Percentiles rank a stretch among this genome's conserved stretches.
phyloP scores from a whole-genome alignment of 2,888 invertebrate genomes.

The Cephus spinipes region DNA sequence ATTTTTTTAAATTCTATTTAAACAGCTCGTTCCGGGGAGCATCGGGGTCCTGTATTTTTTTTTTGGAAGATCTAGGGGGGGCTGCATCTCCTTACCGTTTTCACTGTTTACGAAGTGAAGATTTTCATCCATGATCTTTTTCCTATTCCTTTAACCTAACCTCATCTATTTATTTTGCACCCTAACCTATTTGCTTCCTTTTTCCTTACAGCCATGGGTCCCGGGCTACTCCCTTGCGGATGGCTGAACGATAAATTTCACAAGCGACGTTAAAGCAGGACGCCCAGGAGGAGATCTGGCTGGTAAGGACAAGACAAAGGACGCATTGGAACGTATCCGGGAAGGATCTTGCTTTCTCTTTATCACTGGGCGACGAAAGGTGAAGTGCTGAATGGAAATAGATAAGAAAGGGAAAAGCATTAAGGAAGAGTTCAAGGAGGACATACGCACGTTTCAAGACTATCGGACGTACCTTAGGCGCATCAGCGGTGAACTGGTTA shows the following conservation, averaged over 20 bases:
- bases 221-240: neutral
- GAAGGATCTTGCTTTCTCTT: neutral
- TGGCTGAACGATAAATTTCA: neutral
- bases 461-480: neutral
- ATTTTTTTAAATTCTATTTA: neutral
- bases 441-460: neutral
- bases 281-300: neutral
- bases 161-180: neutral
- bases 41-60: neutral
- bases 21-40: neutral
- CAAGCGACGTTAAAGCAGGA: neutral
- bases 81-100: neutral
- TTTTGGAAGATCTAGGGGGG: neutral
- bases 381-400: neutral
- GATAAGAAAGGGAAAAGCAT: neutral
- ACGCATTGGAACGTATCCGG: neutral
- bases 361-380: neutral
- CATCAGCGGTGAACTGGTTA: neutral
- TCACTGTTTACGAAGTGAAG: neutral
- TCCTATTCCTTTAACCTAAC: neutral
- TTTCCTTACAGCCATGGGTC: neutral
- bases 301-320: neutral
- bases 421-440: neutral
- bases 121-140: neutral
- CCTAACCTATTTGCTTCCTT: neutral